phyloP scores from a whole-genome alignment of 92 coral and sea anemone species.

The Metridium senile region DNA sequence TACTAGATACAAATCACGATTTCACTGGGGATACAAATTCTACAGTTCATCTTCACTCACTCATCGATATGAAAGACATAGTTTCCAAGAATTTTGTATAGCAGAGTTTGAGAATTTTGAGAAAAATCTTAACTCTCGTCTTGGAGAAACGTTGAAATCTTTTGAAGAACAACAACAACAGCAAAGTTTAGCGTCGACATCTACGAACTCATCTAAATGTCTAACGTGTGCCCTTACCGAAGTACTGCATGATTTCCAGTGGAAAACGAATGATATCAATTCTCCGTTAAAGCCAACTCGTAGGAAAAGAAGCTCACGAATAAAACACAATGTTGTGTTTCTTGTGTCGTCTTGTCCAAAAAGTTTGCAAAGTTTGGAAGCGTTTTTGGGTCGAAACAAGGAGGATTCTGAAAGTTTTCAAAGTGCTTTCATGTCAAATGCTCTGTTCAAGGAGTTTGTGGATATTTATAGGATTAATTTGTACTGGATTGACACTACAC shows the following conservation, averaged over 20 bases:
- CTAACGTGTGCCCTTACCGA: conserved; percentile 84
- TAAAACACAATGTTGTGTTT: conserved; percentile 73
- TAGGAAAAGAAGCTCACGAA: not conserved
- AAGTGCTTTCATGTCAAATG: conserved; percentile 66
- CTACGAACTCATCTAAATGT: conserved; percentile 55
- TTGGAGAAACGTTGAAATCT: conserved; percentile 56
- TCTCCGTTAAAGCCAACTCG: conserved; percentile 75
- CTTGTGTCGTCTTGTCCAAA: conserved; percentile 74
- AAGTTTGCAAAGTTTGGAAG: conserved; percentile 47
- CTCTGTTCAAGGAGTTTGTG: conserved; percentile 71
- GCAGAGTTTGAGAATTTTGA: conserved; percentile 84
- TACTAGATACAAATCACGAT: conserved; percentile 35
- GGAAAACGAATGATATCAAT: conserved; percentile 80
- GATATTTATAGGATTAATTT: conserved; percentile 63
- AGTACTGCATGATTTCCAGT: conserved; percentile 86
- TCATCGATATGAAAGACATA: conserved; percentile 77
- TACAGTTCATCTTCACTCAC: conserved; percentile 77
- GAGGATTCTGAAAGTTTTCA: conserved; percentile 48
- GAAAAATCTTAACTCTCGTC: conserved; percentile 48
- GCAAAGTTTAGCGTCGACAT: conserved; percentile 12
- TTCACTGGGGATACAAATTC: conserved; percentile 93
- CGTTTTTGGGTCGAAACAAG: conserved; percentile 50
- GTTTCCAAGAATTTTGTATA: conserved; percentile 73
- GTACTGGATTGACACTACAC: conserved; percentile 80
- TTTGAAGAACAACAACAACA: conserved; percentile 27